Evolutionary conservation across 2,888 invertebrate species (phyloP), one percentile per base, ranked within the genome.

Genomic region (Lypha dubia): DNA sequence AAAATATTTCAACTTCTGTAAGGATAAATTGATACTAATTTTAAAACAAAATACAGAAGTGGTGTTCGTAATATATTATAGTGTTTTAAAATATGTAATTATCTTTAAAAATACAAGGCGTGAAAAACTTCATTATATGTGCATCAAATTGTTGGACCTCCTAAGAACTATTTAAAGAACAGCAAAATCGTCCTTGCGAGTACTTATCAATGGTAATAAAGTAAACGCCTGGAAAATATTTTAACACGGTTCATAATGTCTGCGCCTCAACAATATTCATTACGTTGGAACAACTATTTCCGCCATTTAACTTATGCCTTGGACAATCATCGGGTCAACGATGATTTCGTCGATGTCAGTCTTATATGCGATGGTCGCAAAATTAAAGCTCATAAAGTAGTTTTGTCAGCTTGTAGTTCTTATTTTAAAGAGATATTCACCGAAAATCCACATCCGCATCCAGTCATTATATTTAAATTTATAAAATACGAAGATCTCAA

Each of bases 251-350:
- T 8, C 9, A 68, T 51, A 67, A 94, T 94, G 94, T 93, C 93
- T 88, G 93, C 94, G 92, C 94, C 95, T 91, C 95, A 96, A 91
- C 96, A 97, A 90, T 97, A 96, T 93, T 96, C 96, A 86, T 93
- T 97, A 88, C 95, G 96, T 87, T 97, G 97, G 97, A 97, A 96
- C 92, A 96, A 97, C 93, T 96, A 97, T 91, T 94, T 96, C 90
- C 94, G 94, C 89, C 95, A 96, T 92, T 95, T 97, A 89, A 96
- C 95, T 86, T 95, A 95, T 91, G 96, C 96, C 58, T 95, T 97
- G 90, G 96, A 96, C 91, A 94, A 95, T 86, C 93, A 97, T 86
- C 94, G 94, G 76, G 93, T 93, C 87, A 94, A 94, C 88, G 94
- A 94, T 92, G 95, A 94, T 93, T 94, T 97, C 86, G 96, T 96